These are phyloP conservation scores for Drosophila putrida DNA, from an alignment of 2,888 invertebrate genomes.

Conservation along the genomic window DNA sequence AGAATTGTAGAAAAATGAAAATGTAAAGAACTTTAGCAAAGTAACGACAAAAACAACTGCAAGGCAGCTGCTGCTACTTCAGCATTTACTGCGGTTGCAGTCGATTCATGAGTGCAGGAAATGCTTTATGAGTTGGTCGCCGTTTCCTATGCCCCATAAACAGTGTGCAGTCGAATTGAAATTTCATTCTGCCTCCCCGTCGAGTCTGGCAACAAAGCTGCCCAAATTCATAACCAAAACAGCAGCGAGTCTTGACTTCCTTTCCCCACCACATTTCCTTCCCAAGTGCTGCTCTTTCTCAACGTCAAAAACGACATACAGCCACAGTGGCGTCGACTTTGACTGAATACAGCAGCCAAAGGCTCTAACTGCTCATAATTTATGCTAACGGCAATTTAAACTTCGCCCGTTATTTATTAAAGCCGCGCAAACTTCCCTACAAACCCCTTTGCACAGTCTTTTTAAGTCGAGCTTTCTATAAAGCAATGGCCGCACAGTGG, in stretches of 20 bases:
- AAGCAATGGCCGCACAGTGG: conserved; percentile 44
- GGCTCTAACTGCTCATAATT: conserved; percentile 78
- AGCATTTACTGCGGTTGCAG: conserved; percentile 38
- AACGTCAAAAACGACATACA: conserved; percentile 16
- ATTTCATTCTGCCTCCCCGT: conserved; percentile 41
- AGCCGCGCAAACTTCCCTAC: conserved; percentile 38
- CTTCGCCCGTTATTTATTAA: conserved; percentile 80
- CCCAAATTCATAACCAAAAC: conserved; percentile 46
- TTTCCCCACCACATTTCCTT: background rate
- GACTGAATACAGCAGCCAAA: conserved; percentile 66
- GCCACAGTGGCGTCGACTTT: conserved; percentile 61
- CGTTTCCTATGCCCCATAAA: conserved; percentile 72
- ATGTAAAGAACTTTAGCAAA: conserved; percentile 49
- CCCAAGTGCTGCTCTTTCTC: conserved; percentile 17
- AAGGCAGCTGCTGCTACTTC: conserved; percentile 6
- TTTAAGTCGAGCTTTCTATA: conserved; percentile 50
- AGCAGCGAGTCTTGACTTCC: conserved; percentile 11
- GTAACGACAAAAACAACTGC: conserved; percentile 30
- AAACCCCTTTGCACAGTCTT: conserved; percentile 14
- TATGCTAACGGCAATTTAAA: conserved; percentile 83
- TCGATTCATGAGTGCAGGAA: conserved; percentile 77
- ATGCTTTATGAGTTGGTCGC: conserved; percentile 74
- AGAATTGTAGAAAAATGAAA: conserved; percentile 28
- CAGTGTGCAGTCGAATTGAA: conserved; percentile 74
- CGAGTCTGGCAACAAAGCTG: conserved; percentile 19